phyloP scores from a whole-genome alignment of 37 sponge, comb jelly and placozoan species.

The Spongilla lacustris region DNA sequence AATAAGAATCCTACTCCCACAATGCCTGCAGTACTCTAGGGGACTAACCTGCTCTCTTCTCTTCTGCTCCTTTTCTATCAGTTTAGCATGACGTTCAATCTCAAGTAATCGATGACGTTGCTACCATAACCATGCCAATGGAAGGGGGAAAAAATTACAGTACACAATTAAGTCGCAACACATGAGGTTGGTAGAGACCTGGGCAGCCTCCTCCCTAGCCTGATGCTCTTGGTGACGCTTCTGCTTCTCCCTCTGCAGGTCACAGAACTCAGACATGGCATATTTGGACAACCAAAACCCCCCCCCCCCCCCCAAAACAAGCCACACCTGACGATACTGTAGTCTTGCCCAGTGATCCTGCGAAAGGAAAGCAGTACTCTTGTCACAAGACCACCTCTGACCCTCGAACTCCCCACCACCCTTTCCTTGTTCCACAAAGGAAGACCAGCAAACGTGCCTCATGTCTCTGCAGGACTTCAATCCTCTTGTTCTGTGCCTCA shows the following conservation, averaged over 20 bases:
- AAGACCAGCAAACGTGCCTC: slow-evolving; percentile 32
- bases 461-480: slow-evolving; percentile 78
- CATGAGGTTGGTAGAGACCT: neutral
- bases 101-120: slow-evolving; percentile 72
- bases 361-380: neutral
- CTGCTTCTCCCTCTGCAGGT: slow-evolving; percentile 73
- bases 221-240: slow-evolving; percentile 79
- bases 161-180: neutral
- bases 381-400: neutral
- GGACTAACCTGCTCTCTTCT: slow-evolving; percentile 54
- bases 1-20: too few species aligned
- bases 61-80: slow-evolving; percentile 59
- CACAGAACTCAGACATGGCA: neutral
- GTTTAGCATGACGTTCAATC: slow-evolving; percentile 71
- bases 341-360: slow-evolving; percentile 77
- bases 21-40: too few species aligned
- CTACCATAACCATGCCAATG: slow-evolving; percentile 2
- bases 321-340: slow-evolving; percentile 50
- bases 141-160: neutral
- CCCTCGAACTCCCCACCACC: neutral
- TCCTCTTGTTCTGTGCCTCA: slow-evolving; percentile 94
- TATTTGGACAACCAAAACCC: neutral
- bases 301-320: neutral
- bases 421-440: neutral
- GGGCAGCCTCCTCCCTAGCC: slow-evolving; percentile 94